phyloP scores from a whole-genome alignment of 37 sponge, comb jelly and placozoan genomes.

The Tethya wilhelma region DNA sequence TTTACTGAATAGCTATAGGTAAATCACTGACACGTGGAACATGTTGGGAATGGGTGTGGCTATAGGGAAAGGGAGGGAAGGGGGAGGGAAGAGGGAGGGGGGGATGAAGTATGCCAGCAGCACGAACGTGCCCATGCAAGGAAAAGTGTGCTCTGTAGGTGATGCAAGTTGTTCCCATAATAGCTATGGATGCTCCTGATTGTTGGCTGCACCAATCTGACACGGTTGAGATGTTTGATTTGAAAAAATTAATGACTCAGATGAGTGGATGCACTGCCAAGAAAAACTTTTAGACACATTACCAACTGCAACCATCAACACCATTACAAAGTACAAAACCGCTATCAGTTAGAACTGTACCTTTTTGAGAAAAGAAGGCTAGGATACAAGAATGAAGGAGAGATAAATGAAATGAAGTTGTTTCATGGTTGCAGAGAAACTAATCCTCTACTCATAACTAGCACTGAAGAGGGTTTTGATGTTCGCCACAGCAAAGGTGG shows the following conservation, averaged over 20 bases:
- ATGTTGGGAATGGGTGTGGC: too few species aligned
- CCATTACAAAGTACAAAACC: not conserved
- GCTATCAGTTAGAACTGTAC: not conserved
- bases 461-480: not conserved
- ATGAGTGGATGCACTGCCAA: not conserved
- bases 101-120: too few species aligned
- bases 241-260: not conserved
- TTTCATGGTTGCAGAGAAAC: not conserved
- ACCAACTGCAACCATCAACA: not conserved
- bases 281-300: not conserved
- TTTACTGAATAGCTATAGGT: too few species aligned
- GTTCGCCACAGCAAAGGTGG: not conserved
- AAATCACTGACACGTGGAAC: too few species aligned
- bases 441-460: not conserved
- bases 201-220: not conserved
- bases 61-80: too few species aligned
- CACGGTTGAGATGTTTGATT: not conserved
- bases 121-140: too few species aligned
- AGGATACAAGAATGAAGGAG: not conserved
- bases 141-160: not conserved
- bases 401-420: not conserved
- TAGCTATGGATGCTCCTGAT: not conserved
- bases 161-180: not conserved
- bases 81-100: too few species aligned
- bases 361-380: not conserved